Percentiles rank a stretch among this genome's conserved stretches.
Conservation (phyloP, 2,797 vertebrate genomes). For the Falco biarmicus region DNA sequence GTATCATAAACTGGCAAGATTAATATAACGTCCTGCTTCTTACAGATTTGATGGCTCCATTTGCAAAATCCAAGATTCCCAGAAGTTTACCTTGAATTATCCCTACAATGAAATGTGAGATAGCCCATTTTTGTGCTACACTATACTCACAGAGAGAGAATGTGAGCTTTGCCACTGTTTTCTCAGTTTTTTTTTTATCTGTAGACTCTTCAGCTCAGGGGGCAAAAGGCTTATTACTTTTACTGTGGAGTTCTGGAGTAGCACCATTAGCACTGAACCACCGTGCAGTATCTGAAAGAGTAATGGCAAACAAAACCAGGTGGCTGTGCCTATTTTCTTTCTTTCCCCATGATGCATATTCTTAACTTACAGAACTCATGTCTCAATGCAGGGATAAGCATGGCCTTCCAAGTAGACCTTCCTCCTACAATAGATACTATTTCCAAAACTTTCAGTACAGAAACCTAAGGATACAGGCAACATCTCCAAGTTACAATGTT, state of each 20-base stretch:
- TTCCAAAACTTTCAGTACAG: not conserved
- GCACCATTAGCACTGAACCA: not conserved
- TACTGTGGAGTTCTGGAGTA: not conserved
- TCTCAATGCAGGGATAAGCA: not conserved
- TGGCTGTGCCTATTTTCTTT: not conserved
- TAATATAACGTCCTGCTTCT: not conserved
- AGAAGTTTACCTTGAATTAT: not conserved
- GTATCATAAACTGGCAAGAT: not conserved
- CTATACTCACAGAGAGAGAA: not conserved
- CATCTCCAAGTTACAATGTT: not conserved
- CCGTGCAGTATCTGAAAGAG: constrained; percentile 12
- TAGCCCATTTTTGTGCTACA: not conserved
- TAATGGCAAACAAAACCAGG: not conserved
- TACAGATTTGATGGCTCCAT: not conserved
- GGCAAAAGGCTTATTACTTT: not conserved
- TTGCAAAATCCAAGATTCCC: not conserved
- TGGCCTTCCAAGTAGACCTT: not conserved
- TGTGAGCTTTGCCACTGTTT: not conserved
- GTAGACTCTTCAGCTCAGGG: not conserved
- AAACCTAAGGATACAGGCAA: not conserved
- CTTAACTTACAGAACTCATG: not conserved
- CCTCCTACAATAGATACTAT: not conserved
- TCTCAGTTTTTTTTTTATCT: not conserved
- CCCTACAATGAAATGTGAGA: not conserved
- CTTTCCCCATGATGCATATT: not conserved